A percentile compares a stretch with the other conserved stretches of the same genome.
Conservation (phyloP, 2,888 invertebrate genomes). For the Trachelus iudaicus region DNA sequence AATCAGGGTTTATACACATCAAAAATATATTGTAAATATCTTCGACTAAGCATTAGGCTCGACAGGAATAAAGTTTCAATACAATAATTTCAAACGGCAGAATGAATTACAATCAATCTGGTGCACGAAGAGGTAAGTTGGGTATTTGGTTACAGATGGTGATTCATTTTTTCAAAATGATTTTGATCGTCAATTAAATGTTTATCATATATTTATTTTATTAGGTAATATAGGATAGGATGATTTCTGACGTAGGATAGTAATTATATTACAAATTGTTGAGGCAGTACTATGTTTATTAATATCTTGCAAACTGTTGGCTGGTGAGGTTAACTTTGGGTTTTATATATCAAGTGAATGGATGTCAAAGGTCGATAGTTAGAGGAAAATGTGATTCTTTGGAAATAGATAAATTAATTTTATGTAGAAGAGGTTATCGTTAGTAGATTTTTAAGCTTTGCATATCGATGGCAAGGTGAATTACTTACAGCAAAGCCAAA, state of each 20-base stretch:
- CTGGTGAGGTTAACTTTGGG: background rate
- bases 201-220: background rate
- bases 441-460: background rate
- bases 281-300: background rate
- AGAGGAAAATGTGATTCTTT: background rate
- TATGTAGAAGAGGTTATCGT: background rate
- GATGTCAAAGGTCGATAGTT: background rate
- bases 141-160: constrained; percentile 14
- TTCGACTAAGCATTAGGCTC: background rate
- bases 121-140: constrained; percentile 54
- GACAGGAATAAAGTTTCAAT: background rate
- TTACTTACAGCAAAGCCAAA: constrained; percentile 52
- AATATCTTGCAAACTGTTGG: background rate
- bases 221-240: background rate
- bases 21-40: constrained; percentile 22
- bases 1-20: constrained; percentile 19
- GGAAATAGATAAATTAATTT: background rate
- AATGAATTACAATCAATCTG: constrained; percentile 61
- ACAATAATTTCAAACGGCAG: constrained; percentile 10
- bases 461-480: background rate
- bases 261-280: background rate
- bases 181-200: background rate
- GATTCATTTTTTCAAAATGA: background rate
- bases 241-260: background rate
- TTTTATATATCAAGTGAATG: background rate